A percentile compares a stretch with the other conserved stretches of the same genome.
These are phyloP conservation scores for Calidris pygmaea DNA, from an alignment of 2,113 vertebrate species.

Conservation along the genomic window DNA sequence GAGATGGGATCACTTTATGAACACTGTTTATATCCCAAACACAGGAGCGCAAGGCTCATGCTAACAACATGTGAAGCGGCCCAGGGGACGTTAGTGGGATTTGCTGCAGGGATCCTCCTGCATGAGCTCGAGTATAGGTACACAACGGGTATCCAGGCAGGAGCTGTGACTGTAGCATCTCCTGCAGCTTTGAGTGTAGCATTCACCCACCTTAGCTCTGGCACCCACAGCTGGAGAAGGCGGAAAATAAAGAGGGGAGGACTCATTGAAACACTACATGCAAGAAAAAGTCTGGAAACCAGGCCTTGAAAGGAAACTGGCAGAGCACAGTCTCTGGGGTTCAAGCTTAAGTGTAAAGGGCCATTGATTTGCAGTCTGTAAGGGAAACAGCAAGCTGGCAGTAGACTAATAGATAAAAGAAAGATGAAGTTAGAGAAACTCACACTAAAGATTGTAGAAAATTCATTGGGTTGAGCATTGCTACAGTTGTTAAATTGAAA, in stretches of 20 bases:
- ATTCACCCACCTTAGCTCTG: neutral
- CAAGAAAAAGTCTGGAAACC: neutral
- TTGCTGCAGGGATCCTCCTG: neutral
- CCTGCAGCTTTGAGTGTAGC: neutral
- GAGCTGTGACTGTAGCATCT: neutral
- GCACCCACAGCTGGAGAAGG: neutral
- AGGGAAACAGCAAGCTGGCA: neutral
- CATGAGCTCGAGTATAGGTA: neutral
- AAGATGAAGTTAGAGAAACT: neutral
- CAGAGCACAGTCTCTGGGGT: neutral
- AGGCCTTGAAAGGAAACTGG: neutral
- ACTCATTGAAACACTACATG: neutral
- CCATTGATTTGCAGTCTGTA: neutral
- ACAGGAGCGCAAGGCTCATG: neutral
- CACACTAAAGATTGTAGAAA: neutral
- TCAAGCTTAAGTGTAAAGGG: neutral
- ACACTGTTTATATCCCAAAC: neutral
- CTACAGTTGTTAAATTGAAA: neutral
- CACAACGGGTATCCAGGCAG: neutral
- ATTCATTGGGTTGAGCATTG: neutral
- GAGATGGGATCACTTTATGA: neutral
- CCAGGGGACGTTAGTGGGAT: neutral
- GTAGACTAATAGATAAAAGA: neutral
- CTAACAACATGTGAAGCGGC: neutral
- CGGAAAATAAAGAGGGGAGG: neutral